These are phyloP conservation scores for Edolisoma coerulescens DNA, from an alignment of 2,113 vertebrate species.

Conservation along the genomic window DNA sequence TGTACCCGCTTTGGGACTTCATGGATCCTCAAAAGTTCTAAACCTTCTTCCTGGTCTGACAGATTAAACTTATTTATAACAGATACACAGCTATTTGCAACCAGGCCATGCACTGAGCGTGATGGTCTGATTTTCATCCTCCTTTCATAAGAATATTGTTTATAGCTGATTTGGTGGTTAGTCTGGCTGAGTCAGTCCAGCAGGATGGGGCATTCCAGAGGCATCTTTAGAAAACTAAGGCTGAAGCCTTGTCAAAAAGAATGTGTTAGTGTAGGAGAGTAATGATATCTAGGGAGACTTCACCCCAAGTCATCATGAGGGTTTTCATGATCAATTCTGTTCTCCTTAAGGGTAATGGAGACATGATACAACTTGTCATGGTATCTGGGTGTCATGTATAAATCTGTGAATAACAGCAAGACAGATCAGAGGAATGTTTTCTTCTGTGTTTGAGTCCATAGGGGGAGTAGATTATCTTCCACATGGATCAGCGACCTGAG, in stretches of 20 bases:
- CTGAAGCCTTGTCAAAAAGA: conserved; percentile 38
- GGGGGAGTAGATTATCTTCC: background rate
- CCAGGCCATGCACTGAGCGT: background rate
- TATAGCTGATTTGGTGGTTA: background rate
- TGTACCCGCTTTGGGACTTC: background rate
- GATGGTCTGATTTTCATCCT: background rate
- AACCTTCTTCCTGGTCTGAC: background rate
- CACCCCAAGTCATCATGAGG: background rate
- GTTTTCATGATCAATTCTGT: background rate
- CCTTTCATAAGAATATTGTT: background rate
- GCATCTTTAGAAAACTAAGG: conserved; percentile 25
- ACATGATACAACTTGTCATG: background rate
- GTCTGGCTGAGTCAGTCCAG: conserved; percentile 13
- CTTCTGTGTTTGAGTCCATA: background rate
- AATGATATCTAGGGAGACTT: conserved; percentile 5
- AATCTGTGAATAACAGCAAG: background rate
- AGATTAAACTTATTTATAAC: background rate
- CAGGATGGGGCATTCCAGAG: conserved; percentile 2
- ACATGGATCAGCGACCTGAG: background rate
- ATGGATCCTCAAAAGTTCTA: background rate
- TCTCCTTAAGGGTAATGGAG: background rate
- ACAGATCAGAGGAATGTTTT: background rate
- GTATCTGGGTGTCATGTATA: background rate
- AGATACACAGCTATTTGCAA: background rate
- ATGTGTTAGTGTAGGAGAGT: background rate